Evolutionary conservation across 2,797 vertebrate species (phyloP).

Genomic region (Chaenodraco wilsoni): DNA sequence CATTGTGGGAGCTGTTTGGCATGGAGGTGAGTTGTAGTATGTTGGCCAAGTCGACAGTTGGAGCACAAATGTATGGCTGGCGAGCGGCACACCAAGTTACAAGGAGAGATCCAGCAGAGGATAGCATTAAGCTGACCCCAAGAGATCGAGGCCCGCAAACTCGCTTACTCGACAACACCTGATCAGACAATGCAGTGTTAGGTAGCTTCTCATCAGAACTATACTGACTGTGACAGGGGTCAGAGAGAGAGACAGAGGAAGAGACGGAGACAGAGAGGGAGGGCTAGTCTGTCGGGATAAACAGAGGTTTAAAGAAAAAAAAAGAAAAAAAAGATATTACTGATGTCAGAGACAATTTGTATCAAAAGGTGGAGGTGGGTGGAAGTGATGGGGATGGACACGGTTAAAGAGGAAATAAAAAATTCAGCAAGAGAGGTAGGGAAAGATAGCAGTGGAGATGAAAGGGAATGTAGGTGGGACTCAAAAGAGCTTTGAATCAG

Average conservation of each 20-base stretch:
- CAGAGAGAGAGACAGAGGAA: slow-evolving; percentile 67
- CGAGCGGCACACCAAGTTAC: slow-evolving; percentile 72
- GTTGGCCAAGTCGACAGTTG: slow-evolving; percentile 55
- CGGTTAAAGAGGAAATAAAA: slow-evolving; percentile 58
- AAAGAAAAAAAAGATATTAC: slow-evolving; percentile 33
- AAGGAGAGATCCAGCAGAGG: slow-evolving; percentile 82
- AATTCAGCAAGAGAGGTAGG: slow-evolving; percentile 37
- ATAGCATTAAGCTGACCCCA: slow-evolving; percentile 88
- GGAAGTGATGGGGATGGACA: slow-evolving; percentile 36
- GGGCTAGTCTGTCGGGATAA: slow-evolving; percentile 38
- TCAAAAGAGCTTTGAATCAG: slow-evolving; percentile 63
- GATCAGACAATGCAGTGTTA: slow-evolving; percentile 86
- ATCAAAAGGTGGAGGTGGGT: slow-evolving; percentile 38
- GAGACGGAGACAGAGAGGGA: slow-evolving; percentile 26
- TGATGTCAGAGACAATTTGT: slow-evolving; percentile 33
- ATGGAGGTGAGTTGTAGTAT: slow-evolving; percentile 61
- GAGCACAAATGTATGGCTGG: slow-evolving; percentile 61
- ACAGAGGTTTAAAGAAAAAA: slow-evolving; percentile 46
- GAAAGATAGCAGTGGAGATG: slow-evolving; percentile 59
- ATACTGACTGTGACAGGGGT: slow-evolving; percentile 83
- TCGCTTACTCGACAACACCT: slow-evolving; percentile 87
- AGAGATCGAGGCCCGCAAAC: slow-evolving; percentile 80
- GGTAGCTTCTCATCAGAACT: slow-evolving; percentile 84
- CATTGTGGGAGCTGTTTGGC: slow-evolving; percentile 57
- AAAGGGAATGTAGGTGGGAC: slow-evolving; percentile 61